A percentile compares a stretch with the other conserved stretches of the same genome.
phyloP scores from a whole-genome alignment of 2,113 vertebrate species.

The Eudorcas thomsonii region DNA sequence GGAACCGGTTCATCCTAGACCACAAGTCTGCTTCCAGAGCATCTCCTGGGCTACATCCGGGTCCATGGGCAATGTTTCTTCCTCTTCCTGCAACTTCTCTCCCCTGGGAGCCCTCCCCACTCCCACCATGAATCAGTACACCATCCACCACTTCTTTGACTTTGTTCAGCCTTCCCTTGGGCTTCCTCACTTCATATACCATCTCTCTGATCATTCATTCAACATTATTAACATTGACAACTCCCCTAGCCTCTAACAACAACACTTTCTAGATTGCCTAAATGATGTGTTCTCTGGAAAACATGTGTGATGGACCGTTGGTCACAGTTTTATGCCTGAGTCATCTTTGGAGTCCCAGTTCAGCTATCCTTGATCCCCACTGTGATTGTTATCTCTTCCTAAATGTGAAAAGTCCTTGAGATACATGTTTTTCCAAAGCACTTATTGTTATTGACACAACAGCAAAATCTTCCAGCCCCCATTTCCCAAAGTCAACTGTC shows the following conservation, averaged over 20 bases:
- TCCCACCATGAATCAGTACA: neutral
- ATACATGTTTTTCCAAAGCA: neutral
- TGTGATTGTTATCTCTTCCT: neutral
- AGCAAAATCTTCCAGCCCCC: neutral
- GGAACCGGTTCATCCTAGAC: neutral
- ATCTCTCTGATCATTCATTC: neutral
- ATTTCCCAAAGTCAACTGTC: neutral
- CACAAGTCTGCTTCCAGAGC: neutral
- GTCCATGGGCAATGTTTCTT: neutral
- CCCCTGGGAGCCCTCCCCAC: neutral
- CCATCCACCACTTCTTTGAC: neutral
- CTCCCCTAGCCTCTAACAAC: neutral
- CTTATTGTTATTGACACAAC: neutral
- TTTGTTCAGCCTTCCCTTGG: neutral
- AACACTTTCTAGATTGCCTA: neutral
- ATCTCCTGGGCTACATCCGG: neutral
- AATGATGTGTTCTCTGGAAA: neutral
- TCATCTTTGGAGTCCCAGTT: neutral
- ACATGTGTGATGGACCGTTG: rapidly evolving
- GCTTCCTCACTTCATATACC: neutral
- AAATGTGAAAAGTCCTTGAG: neutral
- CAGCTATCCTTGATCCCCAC: neutral
- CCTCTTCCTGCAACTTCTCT: neutral
- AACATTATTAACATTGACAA: neutral
- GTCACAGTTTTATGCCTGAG: neutral